Conservation (phyloP, 1,140 invertebrate genomes). For the Leptinotarsa lineolata region DNA sequence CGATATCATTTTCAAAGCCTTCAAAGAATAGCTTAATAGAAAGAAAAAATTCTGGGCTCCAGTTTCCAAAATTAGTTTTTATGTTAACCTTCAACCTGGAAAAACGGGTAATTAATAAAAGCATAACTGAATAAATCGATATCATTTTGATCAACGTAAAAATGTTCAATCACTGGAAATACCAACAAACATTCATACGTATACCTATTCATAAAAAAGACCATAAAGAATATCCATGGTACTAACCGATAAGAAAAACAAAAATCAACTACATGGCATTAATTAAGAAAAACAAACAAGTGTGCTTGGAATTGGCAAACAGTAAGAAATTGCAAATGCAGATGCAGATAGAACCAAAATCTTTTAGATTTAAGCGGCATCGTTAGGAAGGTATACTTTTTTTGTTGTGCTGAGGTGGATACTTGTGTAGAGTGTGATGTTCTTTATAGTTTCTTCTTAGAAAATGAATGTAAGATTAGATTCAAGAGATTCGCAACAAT, state of each 20-base stretch:
- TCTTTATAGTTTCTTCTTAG: not conserved
- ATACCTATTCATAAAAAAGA: conserved; percentile 17
- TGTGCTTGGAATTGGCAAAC: conserved; percentile 23
- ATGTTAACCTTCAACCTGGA: too few species aligned
- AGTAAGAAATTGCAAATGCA: conserved; percentile 29
- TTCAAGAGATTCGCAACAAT: too few species aligned
- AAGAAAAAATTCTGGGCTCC: too few species aligned
- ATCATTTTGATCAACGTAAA: not conserved
- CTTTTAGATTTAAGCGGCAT: conserved; percentile 24
- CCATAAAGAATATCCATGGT: not conserved
- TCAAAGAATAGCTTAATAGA: too few species aligned
- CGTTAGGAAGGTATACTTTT: conserved; percentile 12
- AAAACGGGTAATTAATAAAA: too few species aligned
- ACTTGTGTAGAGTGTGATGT: not conserved
- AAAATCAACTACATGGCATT: conserved; percentile 24
- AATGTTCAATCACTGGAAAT: not conserved
- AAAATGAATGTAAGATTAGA: too few species aligned
- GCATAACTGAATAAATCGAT: not conserved
- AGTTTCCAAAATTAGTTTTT: too few species aligned
- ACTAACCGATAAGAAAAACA: conserved; percentile 22
- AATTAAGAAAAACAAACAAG: conserved; percentile 32
- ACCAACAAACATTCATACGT: conserved; percentile 16
- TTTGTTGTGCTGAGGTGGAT: not conserved
- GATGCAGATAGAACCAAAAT: conserved; percentile 27
- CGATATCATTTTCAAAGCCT: too few species aligned